These are phyloP conservation scores for Pristionchus arcanus DNA, from an alignment of 2,888 invertebrate genomes.

Conservation along the genomic window DNA sequence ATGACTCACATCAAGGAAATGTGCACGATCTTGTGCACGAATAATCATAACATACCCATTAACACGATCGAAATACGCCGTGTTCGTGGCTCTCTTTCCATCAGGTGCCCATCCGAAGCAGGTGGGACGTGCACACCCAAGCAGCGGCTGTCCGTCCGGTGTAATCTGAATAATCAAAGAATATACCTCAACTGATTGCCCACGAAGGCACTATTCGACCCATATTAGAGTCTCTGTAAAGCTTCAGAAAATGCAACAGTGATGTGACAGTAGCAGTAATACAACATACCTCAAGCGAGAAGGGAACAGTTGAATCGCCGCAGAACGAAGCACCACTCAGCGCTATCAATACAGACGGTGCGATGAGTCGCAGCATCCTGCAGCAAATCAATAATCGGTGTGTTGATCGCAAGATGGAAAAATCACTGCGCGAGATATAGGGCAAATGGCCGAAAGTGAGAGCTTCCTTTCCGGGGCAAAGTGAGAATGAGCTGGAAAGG, in stretches of 20 bases:
- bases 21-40: no score
- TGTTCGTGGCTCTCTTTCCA: conserved; percentile 60
- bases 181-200: no score
- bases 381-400: background rate
- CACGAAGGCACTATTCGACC: no score
- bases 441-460: background rate
- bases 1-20: no score
- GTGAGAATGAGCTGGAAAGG: background rate
- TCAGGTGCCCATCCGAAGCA: conserved; percentile 74
- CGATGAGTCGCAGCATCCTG: conserved; percentile 5
- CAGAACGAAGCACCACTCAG: conserved; percentile 62
- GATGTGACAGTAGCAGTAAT: no score
- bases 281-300: conserved; percentile 70
- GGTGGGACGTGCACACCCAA: conserved; percentile 74
- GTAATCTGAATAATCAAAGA: conserved; percentile 66
- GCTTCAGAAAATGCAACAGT: background rate
- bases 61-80: conserved; percentile 65
- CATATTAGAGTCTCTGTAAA: no score
- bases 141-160: conserved; percentile 65
- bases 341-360: background rate
- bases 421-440: background rate
- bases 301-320: conserved; percentile 69
- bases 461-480: background rate
- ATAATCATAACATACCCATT: conserved; percentile 58
- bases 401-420: no score